Base-by-base conservation (phyloP, 1,140 invertebrate species). In the Drosophila ambigua region DNA sequence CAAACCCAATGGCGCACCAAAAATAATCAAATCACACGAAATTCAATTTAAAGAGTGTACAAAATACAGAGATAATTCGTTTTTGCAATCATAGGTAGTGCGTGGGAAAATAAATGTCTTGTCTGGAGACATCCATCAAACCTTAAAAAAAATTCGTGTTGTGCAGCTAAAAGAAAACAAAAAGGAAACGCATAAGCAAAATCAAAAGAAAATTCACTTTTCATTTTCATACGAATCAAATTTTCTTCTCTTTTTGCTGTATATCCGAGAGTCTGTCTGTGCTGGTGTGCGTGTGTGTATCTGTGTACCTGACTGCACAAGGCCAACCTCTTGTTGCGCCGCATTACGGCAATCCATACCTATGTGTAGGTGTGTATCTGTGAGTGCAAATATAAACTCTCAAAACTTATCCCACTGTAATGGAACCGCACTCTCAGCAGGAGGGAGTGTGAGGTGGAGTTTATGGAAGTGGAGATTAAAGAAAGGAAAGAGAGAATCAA, bases 321-420 rank as follows among this genome's bases (percentile, higher is more conserved):
- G 77, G 77, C 65, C 82, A 85, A 87, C 82, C 83, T 87, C 82
- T 87, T 85, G 81, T 85, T 88, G 83, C 82, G 83, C 83, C 72
- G 78, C 74, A 71, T 80, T 53, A 76, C 59, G 45, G 50, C 46
- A 58, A 79, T 52, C n/a, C 61, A 24, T 24, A 24, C 20, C 20
- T 20, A 23, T 23, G 48, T 39, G 24, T 44, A 16, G 24, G 59
- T 43, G 48, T 51, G 35, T 39, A 39, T 39, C 35, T 39, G 35
- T 13, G 45, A 69, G 66, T 69, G 66, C 66, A 69, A 69, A 69
- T 69, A 69, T 69, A 69, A 69, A 69, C 66, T 69, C 66, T 69
- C 66, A 69, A 13, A 39, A 69, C 64, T 69, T 69, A 55, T 55
- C 66, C 35, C 51, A 15, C 16, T 28, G 66, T 55, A 54, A 67